Evolutionary conservation across 1,140 invertebrate species (phyloP).

Genomic region (Drosophila persimilis): DNA sequence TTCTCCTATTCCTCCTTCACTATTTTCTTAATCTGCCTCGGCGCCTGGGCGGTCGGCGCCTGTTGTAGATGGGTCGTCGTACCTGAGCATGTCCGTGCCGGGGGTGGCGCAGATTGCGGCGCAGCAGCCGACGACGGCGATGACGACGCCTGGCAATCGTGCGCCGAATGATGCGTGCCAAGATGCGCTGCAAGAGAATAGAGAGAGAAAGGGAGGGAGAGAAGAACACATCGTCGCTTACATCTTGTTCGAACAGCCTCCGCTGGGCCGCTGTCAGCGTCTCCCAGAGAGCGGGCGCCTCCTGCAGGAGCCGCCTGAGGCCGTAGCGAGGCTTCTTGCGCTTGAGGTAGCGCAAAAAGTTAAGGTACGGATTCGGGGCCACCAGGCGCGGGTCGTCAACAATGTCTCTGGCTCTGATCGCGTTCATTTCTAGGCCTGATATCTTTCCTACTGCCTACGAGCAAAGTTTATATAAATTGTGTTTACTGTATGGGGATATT

Average conservation of each 20-base stretch:
- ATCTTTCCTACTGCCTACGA: neutral
- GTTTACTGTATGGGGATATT: too few species aligned
- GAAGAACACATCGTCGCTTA: conserved; percentile 2
- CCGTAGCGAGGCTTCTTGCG: conserved; percentile 16
- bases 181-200: conserved; percentile 29
- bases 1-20: neutral
- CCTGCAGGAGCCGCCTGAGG: conserved; percentile 32
- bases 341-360: conserved; percentile 55
- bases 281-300: conserved; percentile 35
- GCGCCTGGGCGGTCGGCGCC: conserved; percentile 1
- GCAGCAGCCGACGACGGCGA: conserved; percentile 9
- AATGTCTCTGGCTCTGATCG: conserved; percentile 17
- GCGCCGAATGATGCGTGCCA: conserved; percentile 25
- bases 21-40: neutral
- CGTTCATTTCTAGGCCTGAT: neutral
- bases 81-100: neutral
- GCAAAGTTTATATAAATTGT: too few species aligned
- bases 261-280: conserved; percentile 22
- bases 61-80: conserved; percentile 34
- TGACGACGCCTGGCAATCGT: neutral
- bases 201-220: neutral
- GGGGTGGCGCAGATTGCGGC: neutral
- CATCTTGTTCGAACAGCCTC: conserved; percentile 31
- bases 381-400: conserved; percentile 31
- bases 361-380: conserved; percentile 44